These are phyloP conservation scores for Callionymus lyra DNA, from an alignment of 2,113 vertebrate genomes.

Conservation along the genomic window DNA sequence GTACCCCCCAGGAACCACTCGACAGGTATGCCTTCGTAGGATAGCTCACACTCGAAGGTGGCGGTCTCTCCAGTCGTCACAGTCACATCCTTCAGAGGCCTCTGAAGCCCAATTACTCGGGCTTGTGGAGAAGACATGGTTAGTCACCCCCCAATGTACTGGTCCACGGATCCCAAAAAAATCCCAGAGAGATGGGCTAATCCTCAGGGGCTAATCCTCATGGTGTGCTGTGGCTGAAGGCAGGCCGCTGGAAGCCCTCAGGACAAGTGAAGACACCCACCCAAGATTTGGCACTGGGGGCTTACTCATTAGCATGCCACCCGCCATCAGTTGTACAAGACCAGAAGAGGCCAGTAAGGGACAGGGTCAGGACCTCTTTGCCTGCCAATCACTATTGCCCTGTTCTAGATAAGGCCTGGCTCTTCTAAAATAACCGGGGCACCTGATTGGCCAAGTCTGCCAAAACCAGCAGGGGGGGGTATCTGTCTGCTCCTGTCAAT, in stretches of 20 bases:
- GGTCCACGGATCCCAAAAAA: slow-evolving; percentile 26
- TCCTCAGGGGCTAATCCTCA: slow-evolving; percentile 64
- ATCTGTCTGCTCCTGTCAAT: slow-evolving; percentile 73
- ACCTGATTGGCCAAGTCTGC: slow-evolving; percentile 70
- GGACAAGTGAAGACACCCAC: slow-evolving; percentile 35
- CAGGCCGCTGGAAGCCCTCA: slow-evolving; percentile 43
- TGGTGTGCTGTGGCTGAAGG: slow-evolving; percentile 64
- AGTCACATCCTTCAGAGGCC: slow-evolving; percentile 84
- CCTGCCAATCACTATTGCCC: slow-evolving; percentile 70
- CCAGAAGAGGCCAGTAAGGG: slow-evolving; percentile 63
- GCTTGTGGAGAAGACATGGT: slow-evolving; percentile 83
- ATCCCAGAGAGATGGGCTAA: slow-evolving; percentile 39
- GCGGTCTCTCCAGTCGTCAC: slow-evolving; percentile 93
- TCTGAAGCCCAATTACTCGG: slow-evolving; percentile 78
- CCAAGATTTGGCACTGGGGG: slow-evolving; percentile 43
- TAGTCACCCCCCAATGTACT: slow-evolving; percentile 29
- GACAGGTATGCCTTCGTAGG: slow-evolving; percentile 87
- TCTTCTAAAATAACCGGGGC: slow-evolving; percentile 83
- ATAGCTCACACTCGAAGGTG: slow-evolving; percentile 93
- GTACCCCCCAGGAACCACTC: slow-evolving; percentile 89
- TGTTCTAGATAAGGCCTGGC: slow-evolving; percentile 80
- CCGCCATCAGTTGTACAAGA: slow-evolving; percentile 69
- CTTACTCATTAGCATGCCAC: slow-evolving; percentile 70
- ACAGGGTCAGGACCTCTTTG: slow-evolving; percentile 56
- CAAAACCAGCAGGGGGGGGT: slow-evolving; percentile 22